phyloP scores from a whole-genome alignment of 1,140 invertebrate species.

The Platorchestia sp. region DNA sequence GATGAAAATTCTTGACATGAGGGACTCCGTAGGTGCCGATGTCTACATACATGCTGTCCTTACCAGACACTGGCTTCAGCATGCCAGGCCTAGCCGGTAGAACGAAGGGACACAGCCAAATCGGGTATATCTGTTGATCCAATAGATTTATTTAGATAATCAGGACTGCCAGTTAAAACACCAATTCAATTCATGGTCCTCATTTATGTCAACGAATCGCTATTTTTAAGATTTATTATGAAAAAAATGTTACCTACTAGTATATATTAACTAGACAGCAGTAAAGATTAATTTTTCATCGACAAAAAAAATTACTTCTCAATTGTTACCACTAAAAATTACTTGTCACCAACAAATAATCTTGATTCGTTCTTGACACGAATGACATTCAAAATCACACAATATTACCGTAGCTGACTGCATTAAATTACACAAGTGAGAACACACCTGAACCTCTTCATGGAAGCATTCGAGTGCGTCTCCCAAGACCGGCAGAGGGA shows the following conservation, averaged over 20 bases:
- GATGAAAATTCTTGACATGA: slow-evolving; percentile 76
- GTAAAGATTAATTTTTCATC: too few species aligned
- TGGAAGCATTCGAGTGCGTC: slow-evolving; percentile 79
- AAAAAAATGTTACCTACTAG: too few species aligned
- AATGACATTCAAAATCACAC: background rate
- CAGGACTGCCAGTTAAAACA: too few species aligned
- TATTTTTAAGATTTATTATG: too few species aligned
- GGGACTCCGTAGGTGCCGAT: slow-evolving; percentile 81
- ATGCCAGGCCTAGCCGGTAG: slow-evolving; percentile 80
- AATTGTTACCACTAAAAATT: background rate
- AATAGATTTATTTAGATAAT: background rate
- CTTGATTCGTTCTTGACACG: background rate
- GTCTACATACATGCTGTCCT: slow-evolving; percentile 80
- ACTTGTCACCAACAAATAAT: background rate
- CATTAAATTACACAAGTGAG: too few species aligned
- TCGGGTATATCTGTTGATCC: slow-evolving; percentile 79
- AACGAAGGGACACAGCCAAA: slow-evolving; percentile 88
- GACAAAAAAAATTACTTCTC: too few species aligned
- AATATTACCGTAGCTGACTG: too few species aligned
- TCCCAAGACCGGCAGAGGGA: slow-evolving; percentile 78
- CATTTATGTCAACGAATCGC: too few species aligned
- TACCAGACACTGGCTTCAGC: slow-evolving; percentile 74
- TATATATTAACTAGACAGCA: too few species aligned
- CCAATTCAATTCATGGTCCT: too few species aligned
- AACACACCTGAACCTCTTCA: slow-evolving; percentile 77